A percentile compares a stretch with the other conserved stretches of the same genome.
Evolutionary conservation across 2,888 invertebrate species (phyloP).

Genomic region (Acrobasis repandana): DNA sequence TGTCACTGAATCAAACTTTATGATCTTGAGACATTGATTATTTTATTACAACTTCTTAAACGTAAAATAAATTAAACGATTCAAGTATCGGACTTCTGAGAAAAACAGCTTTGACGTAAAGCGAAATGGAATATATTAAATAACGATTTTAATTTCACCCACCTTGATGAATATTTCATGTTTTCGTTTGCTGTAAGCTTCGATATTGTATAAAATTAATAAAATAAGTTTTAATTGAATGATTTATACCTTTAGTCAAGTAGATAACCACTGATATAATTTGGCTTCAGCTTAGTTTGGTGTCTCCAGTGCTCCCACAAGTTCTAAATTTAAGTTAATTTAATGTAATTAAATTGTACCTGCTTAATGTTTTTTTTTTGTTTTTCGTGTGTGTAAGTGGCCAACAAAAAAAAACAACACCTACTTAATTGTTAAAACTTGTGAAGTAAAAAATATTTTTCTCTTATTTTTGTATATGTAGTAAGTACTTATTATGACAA

Average conservation of each 20-base stretch:
- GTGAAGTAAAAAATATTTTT: too few relatives aligned
- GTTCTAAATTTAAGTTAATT: too few relatives aligned
- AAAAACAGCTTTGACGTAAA: background rate
- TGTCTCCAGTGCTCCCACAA: too few relatives aligned
- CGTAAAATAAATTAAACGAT: conserved; percentile 1
- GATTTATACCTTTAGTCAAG: background rate
- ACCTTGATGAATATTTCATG: conserved; percentile 1
- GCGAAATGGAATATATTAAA: background rate
- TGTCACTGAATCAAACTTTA: background rate
- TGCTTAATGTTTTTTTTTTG: too few relatives aligned
- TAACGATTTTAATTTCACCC: background rate
- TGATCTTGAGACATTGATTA: background rate
- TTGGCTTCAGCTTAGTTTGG: too few relatives aligned
- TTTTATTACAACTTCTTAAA: background rate
- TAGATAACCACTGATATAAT: background rate
- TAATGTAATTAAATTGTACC: too few relatives aligned
- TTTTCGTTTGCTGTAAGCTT: background rate
- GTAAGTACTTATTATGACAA: too few relatives aligned
- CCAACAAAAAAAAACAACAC: too few relatives aligned
- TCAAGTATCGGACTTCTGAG: background rate
- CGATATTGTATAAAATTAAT: background rate
- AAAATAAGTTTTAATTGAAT: background rate
- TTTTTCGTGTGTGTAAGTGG: too few relatives aligned
- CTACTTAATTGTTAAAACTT: too few relatives aligned
- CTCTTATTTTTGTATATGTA: too few relatives aligned